phyloP scores from a whole-genome alignment of 2,113 vertebrate genomes.

The Tragelaphus scriptus region DNA sequence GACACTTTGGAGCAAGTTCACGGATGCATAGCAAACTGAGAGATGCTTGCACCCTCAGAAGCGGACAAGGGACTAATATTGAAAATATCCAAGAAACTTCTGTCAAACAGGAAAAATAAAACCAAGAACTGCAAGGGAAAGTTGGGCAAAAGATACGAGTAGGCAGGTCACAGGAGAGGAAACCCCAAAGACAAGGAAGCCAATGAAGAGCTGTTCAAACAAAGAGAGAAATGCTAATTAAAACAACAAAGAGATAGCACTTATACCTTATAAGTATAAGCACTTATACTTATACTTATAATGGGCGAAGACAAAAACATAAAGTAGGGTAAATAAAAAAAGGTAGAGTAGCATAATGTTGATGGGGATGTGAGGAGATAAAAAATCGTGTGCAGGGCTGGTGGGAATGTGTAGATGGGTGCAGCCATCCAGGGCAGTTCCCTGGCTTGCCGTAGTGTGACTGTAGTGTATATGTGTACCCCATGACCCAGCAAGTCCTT shows the following conservation, averaged over 20 bases:
- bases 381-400: background rate
- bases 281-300: no score
- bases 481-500: background rate
- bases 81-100: background rate
- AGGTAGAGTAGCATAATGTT: background rate
- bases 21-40: background rate
- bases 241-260: background rate
- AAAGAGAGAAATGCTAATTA: background rate
- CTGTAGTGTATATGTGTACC: no score
- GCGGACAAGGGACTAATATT: background rate
- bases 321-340: background rate
- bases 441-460: no score
- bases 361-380: rapidly evolving
- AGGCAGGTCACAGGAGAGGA: background rate
- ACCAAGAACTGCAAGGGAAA: background rate
- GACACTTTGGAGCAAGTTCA: background rate
- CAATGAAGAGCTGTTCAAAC: background rate
- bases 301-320: background rate
- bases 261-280: no score
- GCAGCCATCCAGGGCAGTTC: no score
- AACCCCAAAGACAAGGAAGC: background rate
- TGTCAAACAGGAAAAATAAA: background rate
- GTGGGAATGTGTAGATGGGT: rapidly evolving
- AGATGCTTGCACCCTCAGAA: background rate
- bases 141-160: background rate